phyloP scores from a whole-genome alignment of 2,888 invertebrate species.

The Geophilus truncorum region DNA sequence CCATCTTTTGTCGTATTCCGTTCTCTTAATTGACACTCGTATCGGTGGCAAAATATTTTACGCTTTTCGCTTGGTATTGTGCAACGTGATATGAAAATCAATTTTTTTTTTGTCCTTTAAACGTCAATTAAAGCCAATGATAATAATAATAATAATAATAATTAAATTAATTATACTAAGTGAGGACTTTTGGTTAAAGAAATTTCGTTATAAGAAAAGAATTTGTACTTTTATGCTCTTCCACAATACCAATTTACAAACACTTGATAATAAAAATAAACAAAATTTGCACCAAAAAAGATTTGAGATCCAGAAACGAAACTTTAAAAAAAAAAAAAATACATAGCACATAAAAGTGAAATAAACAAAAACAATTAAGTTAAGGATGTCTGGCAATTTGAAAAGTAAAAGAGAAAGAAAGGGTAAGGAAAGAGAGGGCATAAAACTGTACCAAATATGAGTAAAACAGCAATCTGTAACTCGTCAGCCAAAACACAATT shows the following conservation, averaged over 20 bases:
- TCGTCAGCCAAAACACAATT: conserved; percentile 21
- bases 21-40: neutral
- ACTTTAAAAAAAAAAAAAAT: neutral
- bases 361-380: neutral
- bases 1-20: conserved; percentile 14
- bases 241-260: conserved; percentile 2
- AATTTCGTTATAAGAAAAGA: neutral
- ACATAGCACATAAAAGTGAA: neutral
- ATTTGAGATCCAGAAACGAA: neutral
- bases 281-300: neutral
- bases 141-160: neutral
- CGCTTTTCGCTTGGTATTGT: neutral
- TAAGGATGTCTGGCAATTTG: conserved; percentile 12
- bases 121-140: neutral
- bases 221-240: conserved; percentile 19
- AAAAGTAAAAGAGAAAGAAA: neutral
- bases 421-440: neutral
- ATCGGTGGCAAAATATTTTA: conserved; percentile 29
- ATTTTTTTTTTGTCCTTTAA: neutral
- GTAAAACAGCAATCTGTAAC: conserved; percentile 27
- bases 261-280: neutral
- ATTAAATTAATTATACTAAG: neutral
- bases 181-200: neutral
- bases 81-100: neutral
- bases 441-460: neutral